Base-by-base conservation (phyloP, 2,113 vertebrate species). In the Ancistrus triradiatus region DNA sequence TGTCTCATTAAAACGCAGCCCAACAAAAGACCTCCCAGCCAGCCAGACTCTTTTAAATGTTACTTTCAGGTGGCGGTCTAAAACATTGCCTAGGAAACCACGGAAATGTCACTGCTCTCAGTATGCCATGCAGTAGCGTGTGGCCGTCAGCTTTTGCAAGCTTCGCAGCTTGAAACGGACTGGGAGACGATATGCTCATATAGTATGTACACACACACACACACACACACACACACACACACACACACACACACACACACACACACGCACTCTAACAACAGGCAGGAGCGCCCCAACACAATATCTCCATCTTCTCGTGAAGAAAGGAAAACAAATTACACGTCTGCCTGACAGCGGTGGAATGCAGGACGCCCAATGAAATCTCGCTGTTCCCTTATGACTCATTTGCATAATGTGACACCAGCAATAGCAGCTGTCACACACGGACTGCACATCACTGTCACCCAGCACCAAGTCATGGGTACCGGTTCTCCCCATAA, bases 51-150 rank as follows among this genome's bases (percentile, higher is more conserved):
- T 74, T 80, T 65, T 82, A 81, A 86, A 85, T 64, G 78, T 74
- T 87, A 68, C 75, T 83, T 82, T 82, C 81, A 83, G 80, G 77
- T 81, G 78, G 49, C 61, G 78, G 79, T 83, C 82, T 80, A 83
- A 85, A 79, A 70, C 77, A 80, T 85, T 72, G 76, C 79, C 80
- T 82, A 77, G 80, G 82, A 84, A 85, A 84, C 69, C 4, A 73
- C 70, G 83, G 68, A 85, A 85, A 85, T 86, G 82, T 84, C 79
- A 81, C 62, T 8, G 72, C 69, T 70, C 21, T 52, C 69, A 65
- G 60, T 43, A 61, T 74, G 33, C 55, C 69, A 65, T 60, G 58
- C 15, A 18, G 46, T 52, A 63, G 49, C 59, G 27, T 65, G 66
- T 61, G 51, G 66, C 74, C 67, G 33, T 66, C 61, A 68, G 52